Percentiles rank a stretch among this genome's conserved stretches.
phyloP scores from a whole-genome alignment of 2,113 vertebrate species.

The Microtus montanus region DNA sequence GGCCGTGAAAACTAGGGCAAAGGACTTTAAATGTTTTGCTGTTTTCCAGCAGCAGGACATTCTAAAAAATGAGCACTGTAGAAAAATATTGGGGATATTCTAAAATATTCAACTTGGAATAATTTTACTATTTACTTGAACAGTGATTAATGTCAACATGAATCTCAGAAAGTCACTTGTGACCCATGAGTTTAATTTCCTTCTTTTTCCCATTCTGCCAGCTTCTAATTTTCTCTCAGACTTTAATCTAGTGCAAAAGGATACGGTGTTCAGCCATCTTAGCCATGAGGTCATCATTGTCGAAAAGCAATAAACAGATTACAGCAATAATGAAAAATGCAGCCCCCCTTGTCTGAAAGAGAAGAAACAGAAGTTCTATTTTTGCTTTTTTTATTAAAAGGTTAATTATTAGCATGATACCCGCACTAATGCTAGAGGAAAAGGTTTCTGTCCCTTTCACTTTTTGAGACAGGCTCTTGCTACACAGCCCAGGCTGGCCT shows the following conservation, averaged over 20 bases:
- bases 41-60: not conserved
- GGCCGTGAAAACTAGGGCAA: not conserved
- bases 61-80: slow-evolving; percentile 34
- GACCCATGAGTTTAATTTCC: slow-evolving; percentile 11
- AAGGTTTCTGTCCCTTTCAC: not conserved
- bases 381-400: not conserved
- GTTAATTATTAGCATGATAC: slow-evolving; percentile 29
- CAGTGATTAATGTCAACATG: not conserved
- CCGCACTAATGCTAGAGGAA: slow-evolving; percentile 44
- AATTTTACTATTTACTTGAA: slow-evolving; percentile 51
- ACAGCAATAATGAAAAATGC: slow-evolving; percentile 97
- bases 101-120: slow-evolving; percentile 37
- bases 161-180: not conserved
- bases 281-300: slow-evolving; percentile 99
- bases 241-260: slow-evolving; percentile 85
- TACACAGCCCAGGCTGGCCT: not conserved
- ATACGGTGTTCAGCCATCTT: slow-evolving; percentile 99
- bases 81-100: not conserved
- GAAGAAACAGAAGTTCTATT: not conserved
- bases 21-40: not conserved
- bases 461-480: not conserved
- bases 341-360: slow-evolving; percentile 94
- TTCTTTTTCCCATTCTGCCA: not conserved
- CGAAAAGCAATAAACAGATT: slow-evolving; percentile 96
- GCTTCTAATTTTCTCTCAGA: slow-evolving; percentile 32